Conservation (phyloP, 2,113 vertebrate genomes). For the Pelmatolapia mariae region DNA sequence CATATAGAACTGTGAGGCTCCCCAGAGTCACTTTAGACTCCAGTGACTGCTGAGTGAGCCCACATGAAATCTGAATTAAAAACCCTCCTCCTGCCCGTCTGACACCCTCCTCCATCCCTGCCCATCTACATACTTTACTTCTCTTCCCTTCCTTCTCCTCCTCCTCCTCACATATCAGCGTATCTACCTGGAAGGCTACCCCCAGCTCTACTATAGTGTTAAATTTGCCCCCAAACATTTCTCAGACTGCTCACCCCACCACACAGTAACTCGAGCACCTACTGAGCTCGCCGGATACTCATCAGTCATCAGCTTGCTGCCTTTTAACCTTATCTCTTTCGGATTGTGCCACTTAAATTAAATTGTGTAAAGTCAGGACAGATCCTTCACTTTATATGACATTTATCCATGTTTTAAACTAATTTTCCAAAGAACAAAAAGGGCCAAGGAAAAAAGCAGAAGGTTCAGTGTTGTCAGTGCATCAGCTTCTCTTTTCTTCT, state of each 20-base stretch:
- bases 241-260: not conserved
- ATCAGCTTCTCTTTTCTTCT: not conserved
- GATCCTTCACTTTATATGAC: no score
- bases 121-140: conserved; percentile 44
- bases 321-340: not conserved
- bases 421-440: not conserved
- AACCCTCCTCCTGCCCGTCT: conserved; percentile 66
- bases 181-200: conserved; percentile 27
- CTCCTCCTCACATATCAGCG: conserved; percentile 12
- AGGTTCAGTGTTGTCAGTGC: not conserved
- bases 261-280: not conserved
- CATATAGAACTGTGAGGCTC: conserved; percentile 99
- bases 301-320: not conserved
- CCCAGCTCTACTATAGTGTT: not conserved
- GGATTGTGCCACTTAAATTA: not conserved
- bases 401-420: not conserved
- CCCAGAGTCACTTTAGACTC: conserved; percentile 99
- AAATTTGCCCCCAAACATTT: not conserved
- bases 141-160: conserved; percentile 6
- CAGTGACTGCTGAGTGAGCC: conserved; percentile 96
- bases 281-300: not conserved
- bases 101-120: conserved; percentile 42
- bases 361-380: not conserved
- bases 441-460: not conserved
- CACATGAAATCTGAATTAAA: conserved; percentile 99